A percentile compares a stretch with the other conserved stretches of the same genome.
phyloP scores from a whole-genome alignment of 1,140 invertebrate species.

The Ooceraea biroi region DNA sequence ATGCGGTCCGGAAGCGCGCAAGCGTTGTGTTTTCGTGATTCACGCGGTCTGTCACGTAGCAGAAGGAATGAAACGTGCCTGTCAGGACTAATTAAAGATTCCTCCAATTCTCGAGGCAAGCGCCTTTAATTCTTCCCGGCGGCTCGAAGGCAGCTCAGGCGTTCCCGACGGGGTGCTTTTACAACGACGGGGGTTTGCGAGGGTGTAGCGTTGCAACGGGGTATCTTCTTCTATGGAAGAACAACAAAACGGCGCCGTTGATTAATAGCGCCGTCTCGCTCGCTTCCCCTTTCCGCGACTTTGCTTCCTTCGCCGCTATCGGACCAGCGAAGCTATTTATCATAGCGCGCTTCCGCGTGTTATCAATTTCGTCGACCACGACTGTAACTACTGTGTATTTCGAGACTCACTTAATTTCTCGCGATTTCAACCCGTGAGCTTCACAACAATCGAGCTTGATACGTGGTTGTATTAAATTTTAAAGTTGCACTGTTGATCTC shows the following conservation, averaged over 20 bases:
- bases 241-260: constrained; percentile 76
- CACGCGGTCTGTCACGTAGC: constrained; percentile 55
- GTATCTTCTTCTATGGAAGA: constrained; percentile 71
- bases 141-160: constrained; percentile 8
- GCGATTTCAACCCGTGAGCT: not conserved
- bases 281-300: constrained; percentile 33
- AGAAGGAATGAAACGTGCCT: constrained; percentile 54
- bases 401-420: constrained; percentile 76
- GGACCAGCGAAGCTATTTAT: constrained; percentile 75
- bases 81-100: constrained; percentile 77
- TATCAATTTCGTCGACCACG: constrained; percentile 78
- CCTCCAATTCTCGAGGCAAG: constrained; percentile 66
- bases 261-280: constrained; percentile 76
- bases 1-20: not conserved
- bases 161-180: not conserved
- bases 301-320: constrained; percentile 53
- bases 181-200: not conserved
- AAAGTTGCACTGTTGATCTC: constrained; percentile 27
- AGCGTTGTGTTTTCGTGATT: constrained; percentile 55
- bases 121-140: constrained; percentile 68
- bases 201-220: constrained; percentile 14
- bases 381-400: constrained; percentile 76
- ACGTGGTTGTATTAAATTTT: not conserved
- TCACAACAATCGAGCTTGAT: constrained; percentile 52
- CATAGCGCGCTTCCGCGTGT: constrained; percentile 76